Percentiles rank a stretch among this genome's conserved stretches.
Evolutionary conservation across 2,113 vertebrate genomes (phyloP).

Genomic region (Camelus bactrianus): DNA sequence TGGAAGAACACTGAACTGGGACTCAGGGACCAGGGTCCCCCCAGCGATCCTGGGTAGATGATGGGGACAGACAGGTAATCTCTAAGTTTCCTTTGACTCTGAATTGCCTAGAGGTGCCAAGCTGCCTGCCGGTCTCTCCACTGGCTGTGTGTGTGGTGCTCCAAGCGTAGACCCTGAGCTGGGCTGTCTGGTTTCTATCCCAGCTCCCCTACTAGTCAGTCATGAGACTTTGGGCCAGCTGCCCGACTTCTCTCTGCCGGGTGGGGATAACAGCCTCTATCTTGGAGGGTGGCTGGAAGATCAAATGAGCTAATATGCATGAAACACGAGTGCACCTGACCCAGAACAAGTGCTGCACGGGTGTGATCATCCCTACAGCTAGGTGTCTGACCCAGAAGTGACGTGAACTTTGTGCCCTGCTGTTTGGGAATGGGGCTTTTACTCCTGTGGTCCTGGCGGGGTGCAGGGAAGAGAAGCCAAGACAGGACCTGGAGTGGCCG

Average conservation of each 20-base stretch:
- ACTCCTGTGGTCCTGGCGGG: background rate
- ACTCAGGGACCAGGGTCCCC: background rate
- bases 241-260: background rate
- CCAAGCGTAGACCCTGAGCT: background rate
- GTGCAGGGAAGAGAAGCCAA: background rate
- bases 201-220: background rate
- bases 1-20: background rate
- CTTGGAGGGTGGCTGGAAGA: background rate
- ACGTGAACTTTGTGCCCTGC: background rate
- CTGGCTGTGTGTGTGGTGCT: rapidly evolving
- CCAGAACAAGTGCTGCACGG: background rate
- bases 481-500: background rate
- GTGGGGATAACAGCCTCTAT: background rate
- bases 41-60: background rate
- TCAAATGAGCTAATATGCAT: background rate
- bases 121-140: background rate
- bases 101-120: rapidly evolving
- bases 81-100: background rate
- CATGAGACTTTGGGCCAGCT: background rate
- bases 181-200: too few species aligned
- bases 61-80: background rate
- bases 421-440: background rate
- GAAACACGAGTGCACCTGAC: background rate
- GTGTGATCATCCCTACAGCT: background rate
- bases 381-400: background rate